These are phyloP conservation scores for Thaleichthys pacificus DNA, from an alignment of 2,797 vertebrate genomes.

Conservation along the genomic window DNA sequence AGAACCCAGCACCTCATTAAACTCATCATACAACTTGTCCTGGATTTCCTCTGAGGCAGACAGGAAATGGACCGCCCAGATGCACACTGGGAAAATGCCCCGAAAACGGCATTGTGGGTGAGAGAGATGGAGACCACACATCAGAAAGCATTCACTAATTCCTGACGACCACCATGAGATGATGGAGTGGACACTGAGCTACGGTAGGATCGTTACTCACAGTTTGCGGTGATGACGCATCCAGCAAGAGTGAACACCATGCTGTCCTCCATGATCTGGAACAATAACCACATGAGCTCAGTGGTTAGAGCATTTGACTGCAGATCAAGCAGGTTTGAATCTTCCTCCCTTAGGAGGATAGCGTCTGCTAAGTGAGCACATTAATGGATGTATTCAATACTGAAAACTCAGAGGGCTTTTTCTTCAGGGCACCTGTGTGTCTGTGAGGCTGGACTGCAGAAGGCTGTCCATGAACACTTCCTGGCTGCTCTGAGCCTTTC, in stretches of 20 bases:
- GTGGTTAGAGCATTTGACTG: no score
- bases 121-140: not conserved
- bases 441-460: conserved; percentile 84
- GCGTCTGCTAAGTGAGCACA: not conserved
- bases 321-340: not conserved
- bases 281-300: not conserved
- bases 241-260: conserved; percentile 96
- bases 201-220: conserved; percentile 72
- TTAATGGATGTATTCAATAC: not conserved
- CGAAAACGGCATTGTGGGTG: not conserved
- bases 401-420: not conserved
- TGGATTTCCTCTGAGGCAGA: conserved; percentile 87
- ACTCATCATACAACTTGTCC: conserved; percentile 84
- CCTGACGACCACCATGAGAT: not conserved
- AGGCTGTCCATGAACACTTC: conserved; percentile 84
- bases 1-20: conserved; percentile 83
- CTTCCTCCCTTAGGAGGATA: no score
- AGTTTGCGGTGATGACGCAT: conserved; percentile 90
- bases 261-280: conserved; percentile 91
- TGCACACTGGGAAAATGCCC: conserved; percentile 81
- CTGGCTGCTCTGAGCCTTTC: conserved; percentile 74
- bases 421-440: conserved; percentile 83
- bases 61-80: conserved; percentile 92
- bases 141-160: not conserved
- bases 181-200: not conserved